These are phyloP conservation scores for Unio pictorum DNA, from an alignment of 2,888 invertebrate genomes.

Conservation along the genomic window DNA sequence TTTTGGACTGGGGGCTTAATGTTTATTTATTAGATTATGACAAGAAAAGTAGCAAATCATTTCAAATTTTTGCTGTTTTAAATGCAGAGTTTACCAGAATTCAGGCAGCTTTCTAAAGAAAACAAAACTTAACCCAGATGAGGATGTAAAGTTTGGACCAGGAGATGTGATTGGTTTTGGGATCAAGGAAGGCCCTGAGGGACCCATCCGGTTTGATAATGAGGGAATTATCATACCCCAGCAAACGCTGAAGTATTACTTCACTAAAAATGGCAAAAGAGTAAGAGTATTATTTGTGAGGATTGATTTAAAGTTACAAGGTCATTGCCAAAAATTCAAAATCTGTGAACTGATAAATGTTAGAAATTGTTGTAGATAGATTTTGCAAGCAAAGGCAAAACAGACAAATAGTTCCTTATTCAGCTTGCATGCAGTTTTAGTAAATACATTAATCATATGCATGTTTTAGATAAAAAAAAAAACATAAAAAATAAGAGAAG, in stretches of 20 bases:
- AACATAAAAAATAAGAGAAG: too few species aligned
- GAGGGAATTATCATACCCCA: constrained; percentile 46
- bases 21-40: too few species aligned
- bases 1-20: too few species aligned
- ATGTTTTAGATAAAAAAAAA: too few species aligned
- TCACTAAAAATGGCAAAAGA: constrained; percentile 44
- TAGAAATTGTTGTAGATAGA: too few species aligned
- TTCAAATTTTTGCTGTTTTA: not conserved
- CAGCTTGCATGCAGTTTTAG: too few species aligned
- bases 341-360: too few species aligned
- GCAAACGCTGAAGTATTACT: constrained; percentile 46
- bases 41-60: not conserved
- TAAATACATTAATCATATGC: too few species aligned
- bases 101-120: constrained; percentile 12
- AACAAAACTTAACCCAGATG: not conserved
- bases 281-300: constrained; percentile 23
- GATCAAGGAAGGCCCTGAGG: constrained; percentile 14
- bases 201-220: constrained; percentile 32
- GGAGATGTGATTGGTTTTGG: constrained; percentile 32
- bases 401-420: too few species aligned
- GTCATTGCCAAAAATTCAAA: too few species aligned
- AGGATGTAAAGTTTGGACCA: constrained; percentile 3
- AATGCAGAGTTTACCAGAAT: constrained; percentile 37
- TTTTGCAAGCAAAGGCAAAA: too few species aligned
- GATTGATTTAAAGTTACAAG: too few species aligned